Conservation (phyloP, 2,797 vertebrate species). For the Mormyrops boulengeri region DNA sequence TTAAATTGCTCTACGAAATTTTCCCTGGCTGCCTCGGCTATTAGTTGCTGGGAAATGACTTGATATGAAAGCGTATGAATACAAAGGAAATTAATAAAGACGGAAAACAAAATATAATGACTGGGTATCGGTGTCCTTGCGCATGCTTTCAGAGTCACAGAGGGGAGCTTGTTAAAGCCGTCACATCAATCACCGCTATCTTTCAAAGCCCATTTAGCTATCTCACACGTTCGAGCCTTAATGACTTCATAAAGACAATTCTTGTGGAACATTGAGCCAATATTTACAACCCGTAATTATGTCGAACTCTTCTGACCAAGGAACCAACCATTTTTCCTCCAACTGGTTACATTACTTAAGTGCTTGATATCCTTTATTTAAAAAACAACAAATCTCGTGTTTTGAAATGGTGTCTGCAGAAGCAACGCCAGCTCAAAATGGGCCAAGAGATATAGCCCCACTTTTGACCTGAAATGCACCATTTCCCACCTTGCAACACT, state of each 20-base stretch:
- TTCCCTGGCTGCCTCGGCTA: conserved; percentile 55
- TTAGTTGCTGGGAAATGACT: conserved; percentile 58
- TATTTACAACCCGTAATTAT: conserved; percentile 32
- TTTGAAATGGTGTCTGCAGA: neutral
- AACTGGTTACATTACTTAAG: conserved; percentile 28
- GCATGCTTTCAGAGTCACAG: conserved; percentile 38
- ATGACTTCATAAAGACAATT: conserved; percentile 51
- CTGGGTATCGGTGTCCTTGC: conserved; percentile 47
- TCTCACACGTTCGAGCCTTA: conserved; percentile 46
- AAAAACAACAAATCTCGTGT: conserved; percentile 18
- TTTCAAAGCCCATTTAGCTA: conserved; percentile 45
- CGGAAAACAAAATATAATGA: conserved; percentile 61
- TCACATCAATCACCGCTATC: conserved; percentile 52
- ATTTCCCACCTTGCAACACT: neutral
- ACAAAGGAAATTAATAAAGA: conserved; percentile 37
- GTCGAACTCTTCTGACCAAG: conserved; percentile 22
- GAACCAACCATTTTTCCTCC: conserved; percentile 12
- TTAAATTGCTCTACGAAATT: conserved; percentile 59
- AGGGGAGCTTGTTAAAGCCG: conserved; percentile 44
- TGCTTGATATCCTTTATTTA: conserved; percentile 9
- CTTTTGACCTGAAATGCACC: neutral
- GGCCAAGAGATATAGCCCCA: neutral
- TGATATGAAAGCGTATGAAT: conserved; percentile 44
- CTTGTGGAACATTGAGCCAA: conserved; percentile 42
- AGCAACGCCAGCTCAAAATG: neutral